Percentiles rank a stretch among this genome's conserved stretches.
These are phyloP conservation scores for Catharus fuscescens DNA, from an alignment of 2,113 vertebrate genomes.

Conservation along the genomic window DNA sequence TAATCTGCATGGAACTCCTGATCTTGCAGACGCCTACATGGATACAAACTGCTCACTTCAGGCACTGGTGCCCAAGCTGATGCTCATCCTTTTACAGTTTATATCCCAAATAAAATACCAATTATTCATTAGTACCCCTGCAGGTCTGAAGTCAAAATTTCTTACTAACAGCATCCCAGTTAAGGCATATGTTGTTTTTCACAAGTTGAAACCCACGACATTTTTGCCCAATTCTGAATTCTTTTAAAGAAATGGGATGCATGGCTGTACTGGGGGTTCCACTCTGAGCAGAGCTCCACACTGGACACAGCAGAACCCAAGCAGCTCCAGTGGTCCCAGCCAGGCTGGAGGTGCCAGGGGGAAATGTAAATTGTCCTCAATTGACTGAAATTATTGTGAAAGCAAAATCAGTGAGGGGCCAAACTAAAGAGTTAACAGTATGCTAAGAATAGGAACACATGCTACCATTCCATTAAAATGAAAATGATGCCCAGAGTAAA, in stretches of 20 bases:
- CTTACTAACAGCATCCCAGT: not conserved
- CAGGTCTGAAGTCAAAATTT: not conserved
- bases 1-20: not conserved
- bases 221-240: not conserved
- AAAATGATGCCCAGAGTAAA: not conserved
- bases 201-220: not conserved
- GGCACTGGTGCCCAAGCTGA: not conserved
- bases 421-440: not conserved
- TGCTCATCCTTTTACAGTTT: not conserved
- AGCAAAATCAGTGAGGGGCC: not conserved
- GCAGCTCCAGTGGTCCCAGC: not conserved
- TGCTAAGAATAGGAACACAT: not conserved
- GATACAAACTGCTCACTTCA: not conserved
- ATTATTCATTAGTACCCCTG: not conserved
- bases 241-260: not conserved
- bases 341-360: not conserved
- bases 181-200: slow-evolving; percentile 19
- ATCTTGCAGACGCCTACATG: not conserved
- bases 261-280: not conserved
- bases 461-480: not conserved
- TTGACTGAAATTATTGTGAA: not conserved
- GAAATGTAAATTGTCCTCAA: not conserved
- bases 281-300: not conserved
- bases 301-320: not conserved
- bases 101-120: not conserved